phyloP scores from a whole-genome alignment of 2,797 vertebrate species.

The Smutsia gigantea region DNA sequence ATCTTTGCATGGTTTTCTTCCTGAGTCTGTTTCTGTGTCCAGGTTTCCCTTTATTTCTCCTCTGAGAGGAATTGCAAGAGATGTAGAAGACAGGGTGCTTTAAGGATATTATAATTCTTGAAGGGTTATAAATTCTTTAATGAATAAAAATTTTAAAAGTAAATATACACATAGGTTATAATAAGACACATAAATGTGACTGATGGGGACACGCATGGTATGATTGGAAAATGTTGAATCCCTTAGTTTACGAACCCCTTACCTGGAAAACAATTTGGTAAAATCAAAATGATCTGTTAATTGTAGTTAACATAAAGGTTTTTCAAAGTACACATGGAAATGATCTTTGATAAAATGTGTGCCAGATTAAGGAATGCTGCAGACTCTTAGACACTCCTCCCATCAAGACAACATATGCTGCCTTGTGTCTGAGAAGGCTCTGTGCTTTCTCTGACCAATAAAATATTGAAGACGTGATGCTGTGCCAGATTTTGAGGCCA shows the following conservation, averaged over 20 bases:
- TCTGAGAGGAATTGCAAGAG: not conserved
- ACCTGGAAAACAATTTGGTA: not conserved
- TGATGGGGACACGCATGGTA: not conserved
- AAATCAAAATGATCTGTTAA: not conserved
- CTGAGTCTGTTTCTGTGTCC: not conserved
- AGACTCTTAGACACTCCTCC: not conserved
- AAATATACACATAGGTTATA: not conserved
- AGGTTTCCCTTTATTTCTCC: not conserved
- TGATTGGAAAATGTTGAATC: not conserved
- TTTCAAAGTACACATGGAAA: not conserved
- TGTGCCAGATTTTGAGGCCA: not conserved
- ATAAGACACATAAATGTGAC: not conserved
- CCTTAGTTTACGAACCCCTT: not conserved
- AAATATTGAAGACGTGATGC: not conserved
- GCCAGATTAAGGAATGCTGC: not conserved
- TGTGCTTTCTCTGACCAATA: not conserved
- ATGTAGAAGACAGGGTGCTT: not conserved
- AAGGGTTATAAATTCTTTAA: not conserved
- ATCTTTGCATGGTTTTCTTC: not conserved
- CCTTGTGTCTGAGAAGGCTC: not conserved
- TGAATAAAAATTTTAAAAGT: not conserved
- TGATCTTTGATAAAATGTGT: not conserved
- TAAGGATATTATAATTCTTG: not conserved
- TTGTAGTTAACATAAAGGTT: not conserved
- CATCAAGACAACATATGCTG: not conserved